These are phyloP conservation scores for Ciconia boyciana DNA, from an alignment of 2,113 vertebrate species.

Conservation along the genomic window DNA sequence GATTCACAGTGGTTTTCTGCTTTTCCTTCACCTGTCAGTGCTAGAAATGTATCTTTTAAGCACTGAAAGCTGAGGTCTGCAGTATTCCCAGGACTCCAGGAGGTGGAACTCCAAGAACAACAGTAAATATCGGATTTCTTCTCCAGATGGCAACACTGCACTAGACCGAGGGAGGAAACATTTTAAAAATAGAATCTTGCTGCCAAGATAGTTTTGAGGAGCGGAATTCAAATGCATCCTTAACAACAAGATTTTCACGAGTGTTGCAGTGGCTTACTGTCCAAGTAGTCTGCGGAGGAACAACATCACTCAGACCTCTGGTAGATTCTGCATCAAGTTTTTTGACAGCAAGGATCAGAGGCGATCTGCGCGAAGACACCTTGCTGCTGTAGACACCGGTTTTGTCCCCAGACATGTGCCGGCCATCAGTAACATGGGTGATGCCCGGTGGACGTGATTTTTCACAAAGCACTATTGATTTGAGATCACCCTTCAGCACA, in stretches of 20 bases:
- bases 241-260: background rate
- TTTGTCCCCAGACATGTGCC: accelerated
- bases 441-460: background rate
- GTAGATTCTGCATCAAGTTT: background rate
- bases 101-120: slow-evolving; percentile 53
- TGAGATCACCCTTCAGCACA: background rate
- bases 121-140: slow-evolving; percentile 21
- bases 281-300: background rate
- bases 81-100: slow-evolving; percentile 53
- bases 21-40: slow-evolving; percentile 9
- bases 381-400: accelerated
- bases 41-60: background rate
- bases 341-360: background rate
- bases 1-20: background rate
- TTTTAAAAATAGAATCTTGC: background rate
- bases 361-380: background rate
- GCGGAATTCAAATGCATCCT: background rate
- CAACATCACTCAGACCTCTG: background rate
- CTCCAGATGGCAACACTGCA: slow-evolving; percentile 1
- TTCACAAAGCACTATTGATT: background rate
- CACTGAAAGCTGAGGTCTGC: slow-evolving; percentile 19
- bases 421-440: background rate
- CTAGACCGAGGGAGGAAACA: background rate
- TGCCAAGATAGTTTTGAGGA: background rate
- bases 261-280: background rate